These are phyloP conservation scores for Muntiacus muntjak DNA, from an alignment of 2,113 vertebrate species.

Conservation along the genomic window DNA sequence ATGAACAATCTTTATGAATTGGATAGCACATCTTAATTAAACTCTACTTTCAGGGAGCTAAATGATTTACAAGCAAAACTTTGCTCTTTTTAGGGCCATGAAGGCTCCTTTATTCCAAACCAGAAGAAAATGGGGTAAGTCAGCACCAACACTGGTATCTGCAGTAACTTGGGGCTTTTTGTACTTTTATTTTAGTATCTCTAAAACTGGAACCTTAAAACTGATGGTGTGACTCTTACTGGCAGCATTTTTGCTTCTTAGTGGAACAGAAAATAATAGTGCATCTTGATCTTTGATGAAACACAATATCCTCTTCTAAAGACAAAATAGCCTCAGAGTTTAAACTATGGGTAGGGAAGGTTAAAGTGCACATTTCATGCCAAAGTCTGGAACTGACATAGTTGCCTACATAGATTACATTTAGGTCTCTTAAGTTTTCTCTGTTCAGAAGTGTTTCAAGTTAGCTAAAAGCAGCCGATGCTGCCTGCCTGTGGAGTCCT, in stretches of 20 bases:
- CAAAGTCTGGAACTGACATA: neutral
- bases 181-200: neutral
- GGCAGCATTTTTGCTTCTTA: neutral
- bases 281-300: neutral
- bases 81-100: neutral
- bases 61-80: neutral
- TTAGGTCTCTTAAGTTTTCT: neutral
- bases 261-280: neutral
- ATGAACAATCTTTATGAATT: neutral
- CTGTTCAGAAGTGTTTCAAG: neutral
- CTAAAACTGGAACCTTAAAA: neutral
- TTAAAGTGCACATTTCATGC: neutral
- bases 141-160: neutral
- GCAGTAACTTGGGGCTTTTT: neutral
- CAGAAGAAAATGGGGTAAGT: neutral
- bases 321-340: neutral
- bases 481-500: neutral
- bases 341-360: neutral
- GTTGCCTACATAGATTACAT: neutral
- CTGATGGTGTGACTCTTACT: neutral
- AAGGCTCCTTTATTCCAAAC: neutral
- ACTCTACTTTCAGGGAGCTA: neutral
- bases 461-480: neutral
- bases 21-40: neutral
- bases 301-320: neutral